These are phyloP conservation scores for Cylindroiulus punctatus DNA, from an alignment of 2,888 invertebrate species.

Conservation along the genomic window DNA sequence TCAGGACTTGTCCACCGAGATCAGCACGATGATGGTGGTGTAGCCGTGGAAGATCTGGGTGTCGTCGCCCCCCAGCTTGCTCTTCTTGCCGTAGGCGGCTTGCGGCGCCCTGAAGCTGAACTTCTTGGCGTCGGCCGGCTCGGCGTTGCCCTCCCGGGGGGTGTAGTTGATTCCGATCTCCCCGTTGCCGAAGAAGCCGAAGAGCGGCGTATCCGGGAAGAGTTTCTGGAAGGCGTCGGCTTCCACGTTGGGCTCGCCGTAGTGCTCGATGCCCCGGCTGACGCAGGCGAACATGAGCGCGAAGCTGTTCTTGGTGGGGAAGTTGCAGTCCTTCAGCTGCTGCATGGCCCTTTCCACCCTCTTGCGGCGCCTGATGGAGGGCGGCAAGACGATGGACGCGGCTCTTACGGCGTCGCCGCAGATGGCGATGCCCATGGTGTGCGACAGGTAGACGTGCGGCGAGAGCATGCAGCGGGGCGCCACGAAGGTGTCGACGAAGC, in stretches of 20 bases:
- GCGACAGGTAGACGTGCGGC: slow-evolving; percentile 55
- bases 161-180: slow-evolving; percentile 66
- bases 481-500: slow-evolving; percentile 59
- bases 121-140: slow-evolving; percentile 16
- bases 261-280: slow-evolving; percentile 64
- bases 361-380: slow-evolving; percentile 57
- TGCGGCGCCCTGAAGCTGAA: slow-evolving; percentile 46
- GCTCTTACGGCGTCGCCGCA: slow-evolving; percentile 61
- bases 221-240: slow-evolving; percentile 65
- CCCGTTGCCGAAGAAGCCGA: slow-evolving; percentile 68
- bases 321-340: slow-evolving; percentile 59
- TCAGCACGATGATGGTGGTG: slow-evolving; percentile 58
- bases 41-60: slow-evolving; percentile 57
- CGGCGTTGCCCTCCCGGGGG: slow-evolving; percentile 58
- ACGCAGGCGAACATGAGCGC: slow-evolving; percentile 68
- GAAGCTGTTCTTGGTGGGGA: slow-evolving; percentile 61
- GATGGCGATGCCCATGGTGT: slow-evolving; percentile 60
- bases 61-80: neutral
- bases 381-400: slow-evolving; percentile 61
- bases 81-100: slow-evolving; percentile 1
- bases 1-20: slow-evolving; percentile 56
- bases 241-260: slow-evolving; percentile 65
- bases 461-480: slow-evolving; percentile 56
- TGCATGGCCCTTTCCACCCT: slow-evolving; percentile 59
- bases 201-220: slow-evolving; percentile 67